Conservation (phyloP, 64 coral and sea anemone genomes). For the Stylophora pistillata region DNA sequence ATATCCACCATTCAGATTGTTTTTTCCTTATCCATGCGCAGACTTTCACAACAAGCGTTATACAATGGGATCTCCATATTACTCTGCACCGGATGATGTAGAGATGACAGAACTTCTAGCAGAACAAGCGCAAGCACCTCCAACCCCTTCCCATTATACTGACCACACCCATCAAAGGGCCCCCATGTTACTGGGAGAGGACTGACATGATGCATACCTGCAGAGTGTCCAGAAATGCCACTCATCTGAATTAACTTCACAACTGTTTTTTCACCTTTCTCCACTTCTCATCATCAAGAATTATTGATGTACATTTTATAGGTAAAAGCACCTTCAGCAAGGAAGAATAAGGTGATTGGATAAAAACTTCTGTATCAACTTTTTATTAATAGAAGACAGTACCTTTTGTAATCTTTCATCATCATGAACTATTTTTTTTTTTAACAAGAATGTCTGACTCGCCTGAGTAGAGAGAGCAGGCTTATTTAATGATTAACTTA, state of each 20-base stretch:
- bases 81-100: conserved; percentile 81
- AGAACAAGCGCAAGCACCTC: conserved; percentile 21
- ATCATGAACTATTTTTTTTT: too few species aligned
- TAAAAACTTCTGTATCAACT: too few species aligned
- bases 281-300: too few species aligned
- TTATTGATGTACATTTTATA: too few species aligned
- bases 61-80: conserved; percentile 84
- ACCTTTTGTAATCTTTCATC: too few species aligned
- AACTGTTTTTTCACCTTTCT: not conserved
- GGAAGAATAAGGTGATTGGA: too few species aligned
- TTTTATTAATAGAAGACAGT: too few species aligned
- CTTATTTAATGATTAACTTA: too few species aligned
- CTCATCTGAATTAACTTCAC: not conserved
- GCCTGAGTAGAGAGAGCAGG: too few species aligned
- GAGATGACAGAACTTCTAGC: conserved; percentile 78
- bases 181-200: conserved; percentile 10
- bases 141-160: conserved; percentile 12
- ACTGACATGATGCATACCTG: not conserved
- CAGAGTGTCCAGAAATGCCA: not conserved
- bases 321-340: too few species aligned
- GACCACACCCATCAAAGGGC: conserved; percentile 14
- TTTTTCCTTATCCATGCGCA: conserved; percentile 50
- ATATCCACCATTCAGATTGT: not conserved
- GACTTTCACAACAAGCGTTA: conserved; percentile 77
- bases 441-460: too few species aligned